Evolutionary conservation across 2,888 invertebrate species (phyloP), one percentile per base, ranked within the genome.

Genomic region (Apomyelois bistriatella): DNA sequence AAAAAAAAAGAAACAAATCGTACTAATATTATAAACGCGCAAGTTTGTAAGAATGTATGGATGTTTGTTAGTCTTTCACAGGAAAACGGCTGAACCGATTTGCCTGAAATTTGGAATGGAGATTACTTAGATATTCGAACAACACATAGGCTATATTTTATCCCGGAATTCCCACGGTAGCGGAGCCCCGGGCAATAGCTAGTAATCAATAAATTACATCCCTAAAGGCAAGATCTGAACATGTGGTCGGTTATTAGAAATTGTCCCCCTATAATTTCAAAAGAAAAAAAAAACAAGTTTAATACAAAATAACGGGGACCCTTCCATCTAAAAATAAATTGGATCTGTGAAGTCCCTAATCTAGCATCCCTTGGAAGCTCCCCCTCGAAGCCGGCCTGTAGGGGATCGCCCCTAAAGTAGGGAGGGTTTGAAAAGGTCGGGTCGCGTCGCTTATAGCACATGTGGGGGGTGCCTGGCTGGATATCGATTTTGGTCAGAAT

Each of bases 241-340:
- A 16, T 10, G 40, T 40, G 40, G 40, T 40, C 40, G 3, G n/a
- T 12, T n/a, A 9, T 40, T 16, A 9, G 9, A 10, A 9, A 1
- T 8, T 40, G 9, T 10, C 40, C 40, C 40, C 8, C 15, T 7
- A 7, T 8, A 32, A 10, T 9, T 10, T 9, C 32, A 49, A 35
- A 43, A 15, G 8, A 7, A 10, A 36, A 37, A 42, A 51, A 50
- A 42, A 17, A 17, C 40, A 35, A 15, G 22, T 30, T 15, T n/a
- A 37, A 22, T 6, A 51, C 51, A 51, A 36, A 51, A 35, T 42
- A 30, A 28, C 40, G 16, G n/a, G 30, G 12, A 13, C 52, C 52
- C 37, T 43, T 55, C 59, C 52, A 41, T 47, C 58, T 57, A 47
- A 58, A 58, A 58, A 55, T 58, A 58, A 60, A 60, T 60, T 58